Conservation (phyloP, 2,797 vertebrate genomes). For the Artibeus lituratus region DNA sequence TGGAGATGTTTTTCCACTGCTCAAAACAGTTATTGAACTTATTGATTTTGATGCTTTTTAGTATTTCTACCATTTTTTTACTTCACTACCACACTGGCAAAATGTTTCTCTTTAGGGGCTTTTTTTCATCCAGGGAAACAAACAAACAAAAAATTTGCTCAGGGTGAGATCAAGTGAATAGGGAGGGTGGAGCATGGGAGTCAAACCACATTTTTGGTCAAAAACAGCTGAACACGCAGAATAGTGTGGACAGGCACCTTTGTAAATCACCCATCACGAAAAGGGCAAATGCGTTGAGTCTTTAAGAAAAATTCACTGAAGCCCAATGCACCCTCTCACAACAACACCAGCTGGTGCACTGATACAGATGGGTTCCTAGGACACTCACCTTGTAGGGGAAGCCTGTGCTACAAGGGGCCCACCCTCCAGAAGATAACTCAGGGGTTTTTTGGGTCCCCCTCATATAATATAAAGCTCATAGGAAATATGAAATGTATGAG, state of each 20-base stretch:
- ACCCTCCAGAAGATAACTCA: background rate
- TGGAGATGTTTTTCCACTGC: background rate
- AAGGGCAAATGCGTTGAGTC: background rate
- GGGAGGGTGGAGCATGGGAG: background rate
- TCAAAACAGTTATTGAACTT: background rate
- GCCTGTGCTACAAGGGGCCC: background rate
- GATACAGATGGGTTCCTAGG: background rate
- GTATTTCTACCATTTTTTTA: background rate
- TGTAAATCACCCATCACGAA: background rate
- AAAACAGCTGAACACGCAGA: background rate
- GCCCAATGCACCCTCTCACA: background rate
- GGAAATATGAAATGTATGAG: background rate
- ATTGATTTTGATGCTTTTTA: background rate
- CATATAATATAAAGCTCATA: background rate
- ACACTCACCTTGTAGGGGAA: background rate
- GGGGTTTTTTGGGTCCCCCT: background rate
- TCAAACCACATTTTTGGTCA: background rate
- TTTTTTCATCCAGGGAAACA: background rate
- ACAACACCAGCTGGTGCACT: background rate
- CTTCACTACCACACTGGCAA: background rate
- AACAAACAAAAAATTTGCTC: background rate
- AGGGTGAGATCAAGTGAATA: background rate
- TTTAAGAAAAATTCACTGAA: background rate
- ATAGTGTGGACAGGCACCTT: background rate
- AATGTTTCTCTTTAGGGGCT: background rate